Evolutionary conservation across 1,140 invertebrate genomes (phyloP).

Genomic region (Agraylea sexmaculata): DNA sequence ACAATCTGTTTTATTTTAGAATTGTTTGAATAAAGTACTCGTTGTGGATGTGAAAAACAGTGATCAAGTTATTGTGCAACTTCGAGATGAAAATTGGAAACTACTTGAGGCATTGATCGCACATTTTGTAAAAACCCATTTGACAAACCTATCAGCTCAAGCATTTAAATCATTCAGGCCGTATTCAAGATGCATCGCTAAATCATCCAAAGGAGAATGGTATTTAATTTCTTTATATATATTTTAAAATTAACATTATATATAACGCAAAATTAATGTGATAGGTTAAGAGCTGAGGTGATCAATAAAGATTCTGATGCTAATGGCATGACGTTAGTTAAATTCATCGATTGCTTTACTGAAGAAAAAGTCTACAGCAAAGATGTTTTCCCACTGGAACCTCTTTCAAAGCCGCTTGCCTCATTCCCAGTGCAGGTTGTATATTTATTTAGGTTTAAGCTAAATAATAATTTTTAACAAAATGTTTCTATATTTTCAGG

Average conservation of each 20-base stretch:
- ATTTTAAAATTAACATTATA: not conserved
- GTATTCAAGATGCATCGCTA: too few relatives aligned
- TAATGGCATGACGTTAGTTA: conserved; percentile 4
- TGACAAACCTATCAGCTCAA: too few relatives aligned
- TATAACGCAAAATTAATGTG: too few relatives aligned
- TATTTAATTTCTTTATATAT: not conserved
- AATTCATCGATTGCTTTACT: conserved; percentile 15
- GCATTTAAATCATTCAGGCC: too few relatives aligned
- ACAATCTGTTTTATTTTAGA: too few relatives aligned
- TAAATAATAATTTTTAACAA: too few relatives aligned
- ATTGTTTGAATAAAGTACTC: too few relatives aligned
- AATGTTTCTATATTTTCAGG: conserved; percentile 14
- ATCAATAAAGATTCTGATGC: conserved; percentile 4
- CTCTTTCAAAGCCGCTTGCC: conserved; percentile 13
- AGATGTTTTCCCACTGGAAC: conserved; percentile 13
- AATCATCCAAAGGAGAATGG: conserved; percentile 17
- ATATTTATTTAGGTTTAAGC: not conserved
- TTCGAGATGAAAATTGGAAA: conserved; percentile 15
- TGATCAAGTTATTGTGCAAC: conserved; percentile 15
- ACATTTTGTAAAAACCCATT: too few relatives aligned
- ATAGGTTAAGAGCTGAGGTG: too few relatives aligned
- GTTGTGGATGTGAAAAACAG: conserved; percentile 7
- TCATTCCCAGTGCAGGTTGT: conserved; percentile 16
- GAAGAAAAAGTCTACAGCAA: conserved; percentile 10
- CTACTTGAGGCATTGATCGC: too few relatives aligned